Evolutionary conservation across 2,888 invertebrate genomes (phyloP).

Genomic region (Physocephala rufipes): DNA sequence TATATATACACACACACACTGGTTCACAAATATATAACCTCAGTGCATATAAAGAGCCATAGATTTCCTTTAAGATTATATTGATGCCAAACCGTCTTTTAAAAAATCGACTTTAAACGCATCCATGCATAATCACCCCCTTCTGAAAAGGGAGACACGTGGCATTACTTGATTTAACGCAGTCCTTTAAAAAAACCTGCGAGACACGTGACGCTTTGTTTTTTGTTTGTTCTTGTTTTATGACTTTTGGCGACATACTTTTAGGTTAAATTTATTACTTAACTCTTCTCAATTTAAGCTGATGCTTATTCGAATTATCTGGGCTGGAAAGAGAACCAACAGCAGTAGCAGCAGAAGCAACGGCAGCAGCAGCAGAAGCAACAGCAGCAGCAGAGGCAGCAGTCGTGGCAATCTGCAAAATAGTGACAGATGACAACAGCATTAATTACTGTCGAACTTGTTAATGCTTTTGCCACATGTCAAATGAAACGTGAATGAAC

Average conservation of each 20-base stretch:
- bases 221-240: too few species aligned
- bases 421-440: too few species aligned
- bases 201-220: not conserved
- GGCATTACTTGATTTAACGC: not conserved
- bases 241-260: not conserved
- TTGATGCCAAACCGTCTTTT: not conserved
- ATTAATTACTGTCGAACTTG: not conserved
- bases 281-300: not conserved
- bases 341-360: not conserved
- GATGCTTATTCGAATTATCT: slow-evolving; percentile 14
- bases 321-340: not conserved
- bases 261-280: not conserved
- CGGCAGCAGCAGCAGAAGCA: too few species aligned
- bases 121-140: not conserved
- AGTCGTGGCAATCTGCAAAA: too few species aligned
- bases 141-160: not conserved
- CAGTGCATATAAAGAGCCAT: too few species aligned
- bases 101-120: not conserved
- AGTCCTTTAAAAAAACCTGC: too few species aligned
- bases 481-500: too few species aligned
- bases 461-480: not conserved
- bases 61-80: too few species aligned
- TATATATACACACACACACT: not conserved
- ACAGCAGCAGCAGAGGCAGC: too few species aligned
- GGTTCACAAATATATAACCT: slow-evolving; percentile 1